Percentiles rank a stretch among this genome's conserved stretches.
Evolutionary conservation across 2,888 invertebrate genomes (phyloP).

Genomic region (Stomorhina lunata): DNA sequence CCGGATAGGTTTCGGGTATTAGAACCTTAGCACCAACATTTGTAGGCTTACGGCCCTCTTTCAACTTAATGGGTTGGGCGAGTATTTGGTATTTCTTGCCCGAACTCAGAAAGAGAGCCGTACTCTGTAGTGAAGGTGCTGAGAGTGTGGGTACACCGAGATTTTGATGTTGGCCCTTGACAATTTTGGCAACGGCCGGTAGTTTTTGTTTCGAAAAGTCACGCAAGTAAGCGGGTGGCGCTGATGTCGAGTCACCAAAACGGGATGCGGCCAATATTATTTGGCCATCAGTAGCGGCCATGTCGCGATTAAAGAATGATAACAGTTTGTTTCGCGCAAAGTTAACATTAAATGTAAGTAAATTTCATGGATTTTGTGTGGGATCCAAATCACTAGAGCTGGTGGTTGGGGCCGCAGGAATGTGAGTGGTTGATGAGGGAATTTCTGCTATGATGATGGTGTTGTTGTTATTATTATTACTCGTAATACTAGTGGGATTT

Average conservation of each 20-base stretch:
- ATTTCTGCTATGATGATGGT: constrained; percentile 67
- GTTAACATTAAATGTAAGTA: constrained; percentile 79
- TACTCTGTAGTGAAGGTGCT: constrained; percentile 91
- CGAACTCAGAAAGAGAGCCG: constrained; percentile 91
- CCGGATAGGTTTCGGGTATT: constrained; percentile 93
- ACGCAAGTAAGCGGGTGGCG: constrained; percentile 77
- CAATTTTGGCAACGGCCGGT: constrained; percentile 93
- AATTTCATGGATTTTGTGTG: constrained; percentile 77
- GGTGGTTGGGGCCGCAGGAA: too few species aligned
- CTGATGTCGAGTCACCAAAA: constrained; percentile 79
- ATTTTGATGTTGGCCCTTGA: constrained; percentile 95
- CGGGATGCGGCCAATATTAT: constrained; percentile 91
- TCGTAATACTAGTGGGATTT: constrained; percentile 13
- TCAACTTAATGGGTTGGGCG: constrained; percentile 93
- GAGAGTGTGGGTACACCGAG: constrained; percentile 93
- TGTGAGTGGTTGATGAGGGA: constrained; percentile 17
- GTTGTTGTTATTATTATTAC: too few species aligned
- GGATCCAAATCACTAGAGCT: constrained; percentile 49
- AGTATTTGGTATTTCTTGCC: constrained; percentile 92
- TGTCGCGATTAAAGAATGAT: constrained; percentile 81
- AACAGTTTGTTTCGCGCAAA: constrained; percentile 79
- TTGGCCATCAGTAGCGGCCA: constrained; percentile 95
- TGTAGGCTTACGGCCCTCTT: constrained; percentile 91
- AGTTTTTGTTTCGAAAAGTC: constrained; percentile 86
- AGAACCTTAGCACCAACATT: constrained; percentile 89